Evolutionary conservation across 2,797 vertebrate species (phyloP).

Genomic region (Microchirus variegatus): DNA sequence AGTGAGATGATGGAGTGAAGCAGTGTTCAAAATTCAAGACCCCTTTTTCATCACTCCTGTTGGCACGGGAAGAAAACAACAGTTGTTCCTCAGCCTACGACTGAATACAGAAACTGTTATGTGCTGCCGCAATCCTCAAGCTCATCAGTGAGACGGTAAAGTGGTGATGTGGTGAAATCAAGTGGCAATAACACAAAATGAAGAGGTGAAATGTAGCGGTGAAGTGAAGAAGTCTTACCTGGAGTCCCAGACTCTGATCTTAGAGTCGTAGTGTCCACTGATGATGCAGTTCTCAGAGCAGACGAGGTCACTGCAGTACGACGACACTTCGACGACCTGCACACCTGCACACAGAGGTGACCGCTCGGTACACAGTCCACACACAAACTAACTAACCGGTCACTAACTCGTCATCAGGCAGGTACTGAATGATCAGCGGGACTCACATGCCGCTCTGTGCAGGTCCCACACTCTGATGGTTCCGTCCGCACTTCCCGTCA

Average conservation of each 20-base stretch:
- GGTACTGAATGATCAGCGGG: background rate
- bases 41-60: too few species aligned
- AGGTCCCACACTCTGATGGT: constrained; percentile 90
- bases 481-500: constrained; percentile 87
- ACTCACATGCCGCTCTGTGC: constrained; percentile 85
- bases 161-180: constrained; percentile 12
- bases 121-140: too few species aligned
- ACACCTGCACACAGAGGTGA: constrained; percentile 74
- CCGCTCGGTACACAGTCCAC: background rate
- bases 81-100: too few species aligned
- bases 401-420: background rate
- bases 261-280: constrained; percentile 87
- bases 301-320: constrained; percentile 88
- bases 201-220: background rate
- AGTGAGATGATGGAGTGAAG: too few species aligned
- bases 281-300: constrained; percentile 85
- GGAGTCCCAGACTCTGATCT: constrained; percentile 90
- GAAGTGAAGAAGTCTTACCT: constrained; percentile 71
- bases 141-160: background rate
- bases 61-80: too few species aligned
- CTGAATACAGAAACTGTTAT: too few species aligned
- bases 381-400: background rate
- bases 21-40: too few species aligned
- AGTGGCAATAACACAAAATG: background rate
- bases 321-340: constrained; percentile 78